Percentiles rank a stretch among this genome's conserved stretches.
These are phyloP conservation scores for Sminthurinus aureus DNA, from an alignment of 2,888 invertebrate species.

Conservation along the genomic window DNA sequence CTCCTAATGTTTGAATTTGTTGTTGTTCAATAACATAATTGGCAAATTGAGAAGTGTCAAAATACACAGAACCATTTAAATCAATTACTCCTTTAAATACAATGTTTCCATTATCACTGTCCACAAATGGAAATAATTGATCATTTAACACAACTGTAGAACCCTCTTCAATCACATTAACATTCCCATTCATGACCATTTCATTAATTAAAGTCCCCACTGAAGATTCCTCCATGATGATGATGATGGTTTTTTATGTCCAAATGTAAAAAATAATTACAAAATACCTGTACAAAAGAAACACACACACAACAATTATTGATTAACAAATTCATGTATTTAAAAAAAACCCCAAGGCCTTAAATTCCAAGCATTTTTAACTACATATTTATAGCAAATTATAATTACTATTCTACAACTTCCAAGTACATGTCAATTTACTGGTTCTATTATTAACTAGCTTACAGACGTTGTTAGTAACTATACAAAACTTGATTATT, in stretches of 20 bases:
- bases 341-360: no score
- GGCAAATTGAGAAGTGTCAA: constrained; percentile 52
- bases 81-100: constrained; percentile 56
- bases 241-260: neutral
- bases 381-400: no score
- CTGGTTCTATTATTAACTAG: no score
- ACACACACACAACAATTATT: no score
- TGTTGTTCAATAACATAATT: constrained; percentile 33
- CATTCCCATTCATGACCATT: constrained; percentile 35
- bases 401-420: no score
- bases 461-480: no score
- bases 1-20: neutral
- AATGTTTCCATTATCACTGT: constrained; percentile 39
- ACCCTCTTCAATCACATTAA: constrained; percentile 30
- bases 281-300: neutral
- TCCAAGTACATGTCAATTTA: no score
- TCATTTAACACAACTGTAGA: constrained; percentile 39
- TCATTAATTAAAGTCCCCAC: constrained; percentile 35
- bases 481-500: no score
- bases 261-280: neutral
- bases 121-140: constrained; percentile 38
- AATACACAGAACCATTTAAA: constrained; percentile 43
- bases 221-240: constrained; percentile 41
- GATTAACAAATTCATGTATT: no score
- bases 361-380: no score